These are phyloP conservation scores for Acrobasis consociella DNA, from an alignment of 2,888 invertebrate genomes.

Conservation along the genomic window DNA sequence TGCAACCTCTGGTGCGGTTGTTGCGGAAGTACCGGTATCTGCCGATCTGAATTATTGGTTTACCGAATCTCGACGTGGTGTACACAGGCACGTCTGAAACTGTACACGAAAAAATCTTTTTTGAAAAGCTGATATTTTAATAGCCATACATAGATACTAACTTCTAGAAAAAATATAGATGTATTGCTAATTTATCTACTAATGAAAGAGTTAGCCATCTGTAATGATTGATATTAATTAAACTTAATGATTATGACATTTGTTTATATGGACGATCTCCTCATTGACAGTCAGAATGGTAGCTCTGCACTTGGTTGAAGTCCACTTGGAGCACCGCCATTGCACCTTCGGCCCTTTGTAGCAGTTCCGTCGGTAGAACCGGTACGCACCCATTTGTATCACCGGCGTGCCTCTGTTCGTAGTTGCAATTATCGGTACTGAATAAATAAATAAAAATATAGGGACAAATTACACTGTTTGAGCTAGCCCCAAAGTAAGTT, in stretches of 20 bases:
- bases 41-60: slow-evolving; percentile 37
- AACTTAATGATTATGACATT: slow-evolving; percentile 43
- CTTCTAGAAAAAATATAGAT: not conserved
- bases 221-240: too few species aligned
- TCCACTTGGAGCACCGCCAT: slow-evolving; percentile 39
- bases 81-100: slow-evolving; percentile 14
- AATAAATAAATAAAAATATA: too few species aligned
- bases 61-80: slow-evolving; percentile 31
- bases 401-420: slow-evolving; percentile 35
- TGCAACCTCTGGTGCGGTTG: slow-evolving; percentile 23
- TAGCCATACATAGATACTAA: not conserved
- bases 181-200: too few species aligned
- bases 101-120: not conserved
- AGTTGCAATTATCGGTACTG: slow-evolving; percentile 33
- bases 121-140: not conserved
- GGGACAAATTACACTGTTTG: too few species aligned
- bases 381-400: slow-evolving; percentile 31
- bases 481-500: too few species aligned
- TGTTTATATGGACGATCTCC: slow-evolving; percentile 39
- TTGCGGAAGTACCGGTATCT: slow-evolving; percentile 34
- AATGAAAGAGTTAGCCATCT: too few species aligned
- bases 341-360: slow-evolving; percentile 28
- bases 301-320: slow-evolving; percentile 18
- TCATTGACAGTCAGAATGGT: slow-evolving; percentile 17
- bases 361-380: slow-evolving; percentile 31